Conservation (phyloP, 2,113 vertebrate species). For the Ctenomys sociabilis region DNA sequence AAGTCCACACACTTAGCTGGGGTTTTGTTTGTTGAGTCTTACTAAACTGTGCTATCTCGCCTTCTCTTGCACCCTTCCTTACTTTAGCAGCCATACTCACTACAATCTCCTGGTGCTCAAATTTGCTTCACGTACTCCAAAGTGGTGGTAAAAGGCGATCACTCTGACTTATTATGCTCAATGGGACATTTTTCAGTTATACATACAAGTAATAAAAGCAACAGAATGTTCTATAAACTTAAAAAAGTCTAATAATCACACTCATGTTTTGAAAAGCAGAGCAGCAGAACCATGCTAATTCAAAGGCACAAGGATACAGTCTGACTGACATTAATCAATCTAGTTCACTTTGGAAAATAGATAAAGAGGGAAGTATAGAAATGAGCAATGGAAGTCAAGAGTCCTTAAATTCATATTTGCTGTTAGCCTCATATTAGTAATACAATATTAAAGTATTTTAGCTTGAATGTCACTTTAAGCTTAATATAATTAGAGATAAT, state of each 20-base stretch:
- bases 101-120: conserved; percentile 24
- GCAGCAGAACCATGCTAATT: conserved; percentile 20
- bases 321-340: conserved; percentile 7
- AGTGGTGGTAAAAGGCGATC: conserved; percentile 9
- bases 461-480: background rate
- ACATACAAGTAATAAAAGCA: conserved; percentile 27
- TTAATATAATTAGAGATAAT: conserved; percentile 39
- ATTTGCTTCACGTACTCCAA: background rate
- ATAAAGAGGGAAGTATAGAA: background rate
- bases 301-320: background rate
- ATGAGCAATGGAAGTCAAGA: background rate
- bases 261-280: conserved; percentile 47
- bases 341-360: conserved; percentile 39
- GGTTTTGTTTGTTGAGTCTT: background rate
- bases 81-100: conserved; percentile 5
- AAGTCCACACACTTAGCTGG: background rate
- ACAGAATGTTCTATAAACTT: conserved; percentile 50
- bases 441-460: background rate
- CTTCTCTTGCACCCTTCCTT: background rate
- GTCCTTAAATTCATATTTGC: background rate
- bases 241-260: conserved; percentile 37
- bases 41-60: background rate
- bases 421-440: conserved; percentile 43
- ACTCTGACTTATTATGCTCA: background rate
- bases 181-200: conserved; percentile 11